Percentiles rank a stretch among this genome's conserved stretches.
phyloP scores from a whole-genome alignment of 2,888 invertebrate species.

The Slavum lentiscoides region DNA sequence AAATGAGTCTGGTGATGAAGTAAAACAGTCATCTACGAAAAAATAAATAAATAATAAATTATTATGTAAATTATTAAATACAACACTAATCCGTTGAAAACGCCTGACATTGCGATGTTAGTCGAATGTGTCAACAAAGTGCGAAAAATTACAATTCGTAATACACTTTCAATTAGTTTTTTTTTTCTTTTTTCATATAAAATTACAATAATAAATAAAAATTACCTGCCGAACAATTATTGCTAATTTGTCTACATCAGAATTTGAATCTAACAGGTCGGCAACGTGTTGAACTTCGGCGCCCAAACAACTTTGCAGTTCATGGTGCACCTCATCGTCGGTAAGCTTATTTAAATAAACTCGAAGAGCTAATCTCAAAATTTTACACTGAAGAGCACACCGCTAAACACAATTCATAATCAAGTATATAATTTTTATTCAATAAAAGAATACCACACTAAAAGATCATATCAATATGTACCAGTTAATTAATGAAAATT shows the following conservation, averaged over 20 bases:
- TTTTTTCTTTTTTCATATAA: background rate
- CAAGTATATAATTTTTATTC: background rate
- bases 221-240: slow-evolving; percentile 56
- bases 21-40: slow-evolving; percentile 56
- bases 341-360: slow-evolving; percentile 56
- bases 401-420: slow-evolving; percentile 54
- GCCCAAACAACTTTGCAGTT: slow-evolving; percentile 56
- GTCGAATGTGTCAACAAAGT: too few relatives aligned
- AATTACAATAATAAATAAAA: slow-evolving; percentile 10
- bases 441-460: background rate
- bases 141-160: background rate
- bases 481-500: too few relatives aligned
- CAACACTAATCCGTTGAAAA: too few relatives aligned
- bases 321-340: slow-evolving; percentile 55
- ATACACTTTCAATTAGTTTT: background rate
- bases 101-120: too few relatives aligned
- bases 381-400: slow-evolving; percentile 55
- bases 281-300: slow-evolving; percentile 56
- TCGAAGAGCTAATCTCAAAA: slow-evolving; percentile 56
- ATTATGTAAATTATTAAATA: too few relatives aligned
- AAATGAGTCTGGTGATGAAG: slow-evolving; percentile 57
- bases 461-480: too few relatives aligned
- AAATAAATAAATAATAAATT: background rate
- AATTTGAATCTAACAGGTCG: slow-evolving; percentile 56
- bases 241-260: slow-evolving; percentile 55